Evolutionary conservation across 2,888 invertebrate genomes (phyloP).

Genomic region (Drosophila setosimentum): DNA sequence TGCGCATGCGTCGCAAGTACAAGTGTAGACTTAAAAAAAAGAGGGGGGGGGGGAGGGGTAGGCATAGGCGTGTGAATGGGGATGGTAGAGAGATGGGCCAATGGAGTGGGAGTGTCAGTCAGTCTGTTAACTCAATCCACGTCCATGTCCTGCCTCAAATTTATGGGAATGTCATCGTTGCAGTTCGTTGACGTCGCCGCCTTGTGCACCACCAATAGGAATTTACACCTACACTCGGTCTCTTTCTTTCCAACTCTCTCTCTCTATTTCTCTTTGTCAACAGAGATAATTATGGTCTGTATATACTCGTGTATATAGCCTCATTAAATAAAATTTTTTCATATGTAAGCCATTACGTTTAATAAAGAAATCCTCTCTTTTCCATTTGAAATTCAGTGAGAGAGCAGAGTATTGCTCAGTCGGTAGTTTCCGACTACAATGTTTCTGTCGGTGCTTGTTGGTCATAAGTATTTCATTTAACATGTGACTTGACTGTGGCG

Average conservation of each 20-base stretch:
- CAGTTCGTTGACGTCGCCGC: conserved; percentile 55
- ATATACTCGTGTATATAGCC: background rate
- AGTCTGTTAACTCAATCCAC: background rate
- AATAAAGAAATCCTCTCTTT: background rate
- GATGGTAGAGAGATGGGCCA: background rate
- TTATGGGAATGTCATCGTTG: conserved; percentile 45
- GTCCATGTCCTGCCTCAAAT: conserved; percentile 29
- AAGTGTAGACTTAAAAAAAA: conserved; percentile 1
- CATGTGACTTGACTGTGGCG: conserved; percentile 42
- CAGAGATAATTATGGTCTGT: conserved; percentile 4
- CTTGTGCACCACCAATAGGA: conserved; percentile 38
- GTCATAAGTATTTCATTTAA: conserved; percentile 19
- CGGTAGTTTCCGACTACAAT: background rate
- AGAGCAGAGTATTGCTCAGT: conserved; percentile 13
- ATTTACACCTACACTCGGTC: conserved; percentile 23
- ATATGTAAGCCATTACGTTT: background rate
- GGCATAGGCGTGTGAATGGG: background rate
- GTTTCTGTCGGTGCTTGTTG: background rate
- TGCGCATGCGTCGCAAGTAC: conserved; percentile 50
- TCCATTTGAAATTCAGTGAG: background rate
- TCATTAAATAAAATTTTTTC: background rate
- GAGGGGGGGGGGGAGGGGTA: no score
- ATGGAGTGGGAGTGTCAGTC: background rate
- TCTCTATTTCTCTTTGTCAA: background rate
- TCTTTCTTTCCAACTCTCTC: background rate